Evolutionary conservation across 2,797 vertebrate species (phyloP).

Genomic region (Echiichthys vipera): DNA sequence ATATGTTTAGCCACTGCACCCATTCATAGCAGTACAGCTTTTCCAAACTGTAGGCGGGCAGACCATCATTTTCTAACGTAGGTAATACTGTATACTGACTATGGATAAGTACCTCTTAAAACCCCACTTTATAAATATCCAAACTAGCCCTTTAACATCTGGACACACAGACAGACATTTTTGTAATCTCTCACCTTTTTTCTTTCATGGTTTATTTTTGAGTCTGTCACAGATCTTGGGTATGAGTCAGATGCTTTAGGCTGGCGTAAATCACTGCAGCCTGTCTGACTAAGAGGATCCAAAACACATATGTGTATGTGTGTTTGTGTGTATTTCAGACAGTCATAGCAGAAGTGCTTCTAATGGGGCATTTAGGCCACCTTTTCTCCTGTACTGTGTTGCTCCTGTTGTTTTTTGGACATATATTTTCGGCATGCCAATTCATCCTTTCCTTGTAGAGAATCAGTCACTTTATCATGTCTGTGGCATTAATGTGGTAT

Average conservation of each 20-base stretch:
- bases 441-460: constrained; percentile 40
- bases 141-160: not conserved
- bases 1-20: no score
- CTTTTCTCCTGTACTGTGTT: constrained; percentile 19
- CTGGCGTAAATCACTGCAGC: constrained; percentile 34
- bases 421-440: constrained; percentile 29
- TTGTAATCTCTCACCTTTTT: constrained; percentile 34
- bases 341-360: constrained; percentile 24
- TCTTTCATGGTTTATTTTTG: constrained; percentile 42
- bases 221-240: constrained; percentile 47
- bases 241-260: constrained; percentile 63
- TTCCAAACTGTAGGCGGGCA: no score
- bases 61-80: no score
- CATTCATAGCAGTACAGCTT: no score
- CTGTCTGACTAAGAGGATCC: constrained; percentile 63
- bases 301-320: constrained; percentile 23
- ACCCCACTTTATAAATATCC: no score
- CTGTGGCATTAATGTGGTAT: constrained; percentile 37
- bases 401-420: constrained; percentile 26
- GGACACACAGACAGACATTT: constrained; percentile 2
- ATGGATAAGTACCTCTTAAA: no score
- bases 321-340: constrained; percentile 18
- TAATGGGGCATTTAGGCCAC: constrained; percentile 23
- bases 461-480: constrained; percentile 51
- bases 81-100: no score